Evolutionary conservation across 2,888 invertebrate species (phyloP).

Genomic region (Adelphocoris suturalis): DNA sequence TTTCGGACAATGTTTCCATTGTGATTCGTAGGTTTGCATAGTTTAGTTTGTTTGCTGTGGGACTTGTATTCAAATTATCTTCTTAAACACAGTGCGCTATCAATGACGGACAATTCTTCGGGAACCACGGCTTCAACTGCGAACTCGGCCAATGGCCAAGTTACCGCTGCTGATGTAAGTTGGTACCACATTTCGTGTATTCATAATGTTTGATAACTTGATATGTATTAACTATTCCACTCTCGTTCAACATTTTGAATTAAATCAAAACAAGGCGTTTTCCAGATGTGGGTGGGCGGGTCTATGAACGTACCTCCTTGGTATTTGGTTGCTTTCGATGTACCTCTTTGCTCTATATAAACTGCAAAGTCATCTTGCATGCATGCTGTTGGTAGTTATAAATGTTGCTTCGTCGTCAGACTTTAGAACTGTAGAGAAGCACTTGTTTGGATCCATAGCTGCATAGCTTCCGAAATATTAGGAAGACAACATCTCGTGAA

Average conservation of each 20-base stretch:
- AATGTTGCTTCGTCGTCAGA: no score
- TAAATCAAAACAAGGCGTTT: no score
- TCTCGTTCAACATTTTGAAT: neutral
- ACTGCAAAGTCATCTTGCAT: no score
- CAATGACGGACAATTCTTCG: constrained; percentile 64
- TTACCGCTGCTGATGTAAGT: constrained; percentile 62
- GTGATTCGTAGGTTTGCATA: neutral
- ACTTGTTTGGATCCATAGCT: no score
- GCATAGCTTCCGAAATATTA: no score
- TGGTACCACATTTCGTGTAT: neutral
- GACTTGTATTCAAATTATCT: neutral
- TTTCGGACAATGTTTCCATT: neutral
- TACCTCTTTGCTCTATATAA: no score
- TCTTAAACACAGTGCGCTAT: neutral
- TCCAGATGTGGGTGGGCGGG: neutral
- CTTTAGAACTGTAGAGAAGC: no score
- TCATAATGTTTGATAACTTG: neutral
- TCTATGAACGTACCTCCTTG: no score
- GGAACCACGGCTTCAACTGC: constrained; percentile 47
- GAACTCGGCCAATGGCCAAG: constrained; percentile 70
- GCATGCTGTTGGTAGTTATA: no score
- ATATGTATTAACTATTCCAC: no score
- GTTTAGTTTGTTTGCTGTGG: neutral
- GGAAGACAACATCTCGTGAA: no score
- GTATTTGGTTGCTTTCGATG: neutral